Conservation (phyloP, 2,113 vertebrate genomes). For the Gila orcuttii region DNA sequence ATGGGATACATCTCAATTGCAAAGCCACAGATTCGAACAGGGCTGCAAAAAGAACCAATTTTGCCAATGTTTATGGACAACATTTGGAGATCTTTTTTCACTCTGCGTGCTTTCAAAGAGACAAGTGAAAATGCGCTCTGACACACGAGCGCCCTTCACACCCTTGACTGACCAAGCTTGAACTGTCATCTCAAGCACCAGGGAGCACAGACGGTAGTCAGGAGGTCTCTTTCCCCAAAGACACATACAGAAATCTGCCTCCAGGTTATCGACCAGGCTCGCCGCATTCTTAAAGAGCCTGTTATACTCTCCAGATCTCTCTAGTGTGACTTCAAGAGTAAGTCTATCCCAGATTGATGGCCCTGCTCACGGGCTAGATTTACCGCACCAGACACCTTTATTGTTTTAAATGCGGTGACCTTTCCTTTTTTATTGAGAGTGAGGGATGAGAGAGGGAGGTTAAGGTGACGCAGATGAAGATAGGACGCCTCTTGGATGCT, state of each 20-base stretch:
- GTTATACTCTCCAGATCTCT: constrained; percentile 33
- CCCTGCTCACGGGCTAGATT: constrained; percentile 29
- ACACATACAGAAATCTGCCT: constrained; percentile 10
- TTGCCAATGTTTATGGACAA: neutral
- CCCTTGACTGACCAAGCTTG: neutral
- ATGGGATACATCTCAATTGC: constrained; percentile 12
- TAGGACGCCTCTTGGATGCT: neutral
- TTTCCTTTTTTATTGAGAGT: constrained; percentile 14
- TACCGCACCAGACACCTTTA: constrained; percentile 46
- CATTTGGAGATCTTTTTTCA: neutral
- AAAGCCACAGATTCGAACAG: neutral
- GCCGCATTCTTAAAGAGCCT: constrained; percentile 20
- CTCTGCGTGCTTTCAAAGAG: neutral
- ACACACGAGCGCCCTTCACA: neutral
- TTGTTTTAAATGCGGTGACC: constrained; percentile 50
- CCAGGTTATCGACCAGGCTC: constrained; percentile 31
- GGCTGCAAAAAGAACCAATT: neutral
- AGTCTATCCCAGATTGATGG: constrained; percentile 38
- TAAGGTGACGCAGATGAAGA: constrained; percentile 27
- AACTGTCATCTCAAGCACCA: neutral
- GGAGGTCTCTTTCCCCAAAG: constrained; percentile 1
- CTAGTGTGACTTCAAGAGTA: constrained; percentile 19
- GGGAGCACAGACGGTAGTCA: neutral
- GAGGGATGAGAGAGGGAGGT: constrained; percentile 26
- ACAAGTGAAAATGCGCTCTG: neutral